Evolutionary conservation across 2,113 vertebrate genomes (phyloP).

Genomic region (Alces alces): DNA sequence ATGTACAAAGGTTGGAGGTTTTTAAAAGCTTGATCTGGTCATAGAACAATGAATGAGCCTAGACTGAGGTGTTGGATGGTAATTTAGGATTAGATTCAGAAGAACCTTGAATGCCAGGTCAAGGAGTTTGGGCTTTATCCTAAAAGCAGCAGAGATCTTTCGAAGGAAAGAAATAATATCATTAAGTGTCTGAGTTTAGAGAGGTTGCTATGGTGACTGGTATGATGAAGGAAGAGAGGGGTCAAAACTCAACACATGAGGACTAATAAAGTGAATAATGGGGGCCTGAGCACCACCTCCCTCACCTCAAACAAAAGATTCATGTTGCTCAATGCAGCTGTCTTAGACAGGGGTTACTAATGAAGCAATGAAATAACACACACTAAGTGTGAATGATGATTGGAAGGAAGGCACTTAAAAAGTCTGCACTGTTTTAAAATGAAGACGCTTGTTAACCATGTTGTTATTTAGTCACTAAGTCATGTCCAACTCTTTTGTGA

Average conservation of each 20-base stretch:
- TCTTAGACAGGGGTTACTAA: background rate
- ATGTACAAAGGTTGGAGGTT: background rate
- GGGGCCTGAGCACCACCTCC: background rate
- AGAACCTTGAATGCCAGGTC: background rate
- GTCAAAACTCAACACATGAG: background rate
- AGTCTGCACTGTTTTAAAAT: constrained; percentile 21
- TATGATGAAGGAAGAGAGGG: background rate
- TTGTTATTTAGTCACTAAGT: background rate
- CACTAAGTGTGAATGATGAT: background rate
- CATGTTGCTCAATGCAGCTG: background rate
- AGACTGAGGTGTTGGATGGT: background rate
- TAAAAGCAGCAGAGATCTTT: constrained; percentile 8
- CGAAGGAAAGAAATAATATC: background rate
- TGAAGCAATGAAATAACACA: background rate
- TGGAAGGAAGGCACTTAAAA: background rate
- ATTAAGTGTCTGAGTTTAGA: background rate
- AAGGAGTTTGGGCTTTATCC: constrained; percentile 34
- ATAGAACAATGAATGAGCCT: background rate
- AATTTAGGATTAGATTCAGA: constrained; percentile 3
- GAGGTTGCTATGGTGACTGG: background rate
- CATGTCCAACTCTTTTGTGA: background rate
- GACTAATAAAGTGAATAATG: background rate
- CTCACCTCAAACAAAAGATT: background rate
- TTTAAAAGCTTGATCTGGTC: constrained; percentile 9
- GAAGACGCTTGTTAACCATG: background rate